Percentiles rank a stretch among this genome's conserved stretches.
These are phyloP conservation scores for Oligia latruncula DNA, from an alignment of 2,888 invertebrate species.

Conservation along the genomic window DNA sequence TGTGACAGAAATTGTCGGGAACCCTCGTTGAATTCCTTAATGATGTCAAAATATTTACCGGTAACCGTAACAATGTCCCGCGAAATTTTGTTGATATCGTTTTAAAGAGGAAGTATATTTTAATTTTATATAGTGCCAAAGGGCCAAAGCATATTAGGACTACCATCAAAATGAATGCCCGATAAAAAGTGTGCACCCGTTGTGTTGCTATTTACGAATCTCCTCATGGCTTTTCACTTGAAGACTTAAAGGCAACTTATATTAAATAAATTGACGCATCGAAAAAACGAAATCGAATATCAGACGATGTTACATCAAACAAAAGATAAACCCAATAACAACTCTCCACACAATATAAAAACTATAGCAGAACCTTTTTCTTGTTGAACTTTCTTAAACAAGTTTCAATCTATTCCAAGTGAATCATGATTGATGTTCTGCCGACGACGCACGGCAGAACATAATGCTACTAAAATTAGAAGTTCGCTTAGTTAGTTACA, in stretches of 20 bases:
- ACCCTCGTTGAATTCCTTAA: constrained; percentile 50
- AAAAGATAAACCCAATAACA: constrained; percentile 57
- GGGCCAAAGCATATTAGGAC: neutral
- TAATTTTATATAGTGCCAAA: neutral
- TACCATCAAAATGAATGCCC: neutral
- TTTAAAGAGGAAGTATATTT: constrained; percentile 13
- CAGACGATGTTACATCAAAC: constrained; percentile 48
- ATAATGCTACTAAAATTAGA: constrained; percentile 80
- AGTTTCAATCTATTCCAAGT: constrained; percentile 70
- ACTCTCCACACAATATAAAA: constrained; percentile 47
- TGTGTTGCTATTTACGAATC: neutral
- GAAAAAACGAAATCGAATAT: constrained; percentile 50
- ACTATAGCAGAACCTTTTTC: constrained; percentile 60
- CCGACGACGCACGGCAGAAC: constrained; percentile 72
- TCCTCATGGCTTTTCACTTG: constrained; percentile 9
- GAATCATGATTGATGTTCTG: constrained; percentile 80
- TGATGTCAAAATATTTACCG: constrained; percentile 57
- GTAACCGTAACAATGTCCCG: constrained; percentile 30
- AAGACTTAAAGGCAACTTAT: constrained; percentile 19
- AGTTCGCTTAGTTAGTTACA: constrained; percentile 69
- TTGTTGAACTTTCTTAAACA: constrained; percentile 63
- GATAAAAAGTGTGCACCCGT: neutral
- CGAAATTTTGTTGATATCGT: constrained; percentile 28
- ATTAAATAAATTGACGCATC: constrained; percentile 48
- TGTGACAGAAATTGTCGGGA: constrained; percentile 61